Conservation (phyloP, 2,888 invertebrate species). For the Lypha dubia region DNA sequence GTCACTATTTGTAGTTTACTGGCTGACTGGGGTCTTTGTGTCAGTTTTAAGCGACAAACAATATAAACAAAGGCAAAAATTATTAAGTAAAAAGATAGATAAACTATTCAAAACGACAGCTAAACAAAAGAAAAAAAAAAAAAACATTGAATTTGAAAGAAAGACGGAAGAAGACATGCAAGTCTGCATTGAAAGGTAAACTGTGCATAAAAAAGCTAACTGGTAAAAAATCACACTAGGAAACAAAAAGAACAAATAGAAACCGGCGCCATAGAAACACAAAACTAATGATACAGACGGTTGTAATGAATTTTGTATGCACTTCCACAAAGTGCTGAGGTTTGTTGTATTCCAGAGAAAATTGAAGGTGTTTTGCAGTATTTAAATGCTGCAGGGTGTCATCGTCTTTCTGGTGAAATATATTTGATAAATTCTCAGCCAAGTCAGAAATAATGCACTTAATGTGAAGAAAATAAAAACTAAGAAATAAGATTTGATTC, state of each 20-base stretch:
- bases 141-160: constrained; percentile 56
- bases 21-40: constrained; percentile 9
- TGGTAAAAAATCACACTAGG: constrained; percentile 22
- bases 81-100: constrained; percentile 12
- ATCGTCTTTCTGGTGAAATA: too few relatives aligned
- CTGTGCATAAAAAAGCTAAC: constrained; percentile 17
- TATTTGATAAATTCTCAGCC: too few relatives aligned
- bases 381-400: too few relatives aligned
- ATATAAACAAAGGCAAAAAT: constrained; percentile 46
- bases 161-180: constrained; percentile 32
- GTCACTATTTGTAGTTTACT: constrained; percentile 22
- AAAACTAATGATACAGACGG: background rate
- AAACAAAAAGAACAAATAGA: constrained; percentile 32
- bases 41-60: too few relatives aligned
- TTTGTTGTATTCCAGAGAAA: too few relatives aligned
- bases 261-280: constrained; percentile 18
- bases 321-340: background rate
- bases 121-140: too few relatives aligned
- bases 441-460: too few relatives aligned
- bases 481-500: too few relatives aligned
- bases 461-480: too few relatives aligned
- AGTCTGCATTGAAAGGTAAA: constrained; percentile 17
- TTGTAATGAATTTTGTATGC: background rate
- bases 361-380: too few relatives aligned
- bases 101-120: constrained; percentile 19